Conservation (phyloP, 2,113 vertebrate species). For the Protobothrops mucrosquamatus region DNA sequence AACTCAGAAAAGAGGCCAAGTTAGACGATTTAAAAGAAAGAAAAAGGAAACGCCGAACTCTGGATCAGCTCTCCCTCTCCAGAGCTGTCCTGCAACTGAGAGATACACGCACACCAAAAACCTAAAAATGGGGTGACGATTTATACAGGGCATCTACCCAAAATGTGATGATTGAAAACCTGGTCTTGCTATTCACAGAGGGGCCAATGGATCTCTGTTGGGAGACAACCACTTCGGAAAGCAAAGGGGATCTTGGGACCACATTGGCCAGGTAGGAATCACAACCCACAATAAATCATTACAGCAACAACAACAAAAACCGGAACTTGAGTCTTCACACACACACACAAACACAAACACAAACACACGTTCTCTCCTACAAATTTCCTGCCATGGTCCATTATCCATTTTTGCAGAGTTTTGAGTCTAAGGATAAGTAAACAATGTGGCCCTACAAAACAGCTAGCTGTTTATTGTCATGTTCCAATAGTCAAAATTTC, state of each 20-base stretch:
- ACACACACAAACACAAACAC: not conserved
- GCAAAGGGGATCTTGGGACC: not conserved
- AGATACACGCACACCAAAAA: not conserved
- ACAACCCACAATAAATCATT: too few species aligned
- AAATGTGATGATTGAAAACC: not conserved
- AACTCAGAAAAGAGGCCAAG: not conserved
- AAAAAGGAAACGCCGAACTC: not conserved
- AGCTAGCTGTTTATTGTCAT: not conserved
- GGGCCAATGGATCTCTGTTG: not conserved
- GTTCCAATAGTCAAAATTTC: not conserved
- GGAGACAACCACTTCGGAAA: not conserved
- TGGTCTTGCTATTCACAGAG: not conserved
- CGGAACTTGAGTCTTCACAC: not conserved
- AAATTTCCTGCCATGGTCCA: not conserved
- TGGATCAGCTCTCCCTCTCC: not conserved
- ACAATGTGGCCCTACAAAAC: not conserved
- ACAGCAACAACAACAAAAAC: not conserved
- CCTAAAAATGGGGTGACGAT: not conserved
- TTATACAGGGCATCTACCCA: slow-evolving; percentile 20
- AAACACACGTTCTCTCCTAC: not conserved
- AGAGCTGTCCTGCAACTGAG: not conserved
- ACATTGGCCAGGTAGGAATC: not conserved
- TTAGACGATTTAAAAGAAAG: not conserved
- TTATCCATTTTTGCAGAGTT: not conserved
- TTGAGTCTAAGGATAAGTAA: not conserved